Evolutionary conservation across 2,888 invertebrate species (phyloP).

Genomic region (Ectemnius continuus): DNA sequence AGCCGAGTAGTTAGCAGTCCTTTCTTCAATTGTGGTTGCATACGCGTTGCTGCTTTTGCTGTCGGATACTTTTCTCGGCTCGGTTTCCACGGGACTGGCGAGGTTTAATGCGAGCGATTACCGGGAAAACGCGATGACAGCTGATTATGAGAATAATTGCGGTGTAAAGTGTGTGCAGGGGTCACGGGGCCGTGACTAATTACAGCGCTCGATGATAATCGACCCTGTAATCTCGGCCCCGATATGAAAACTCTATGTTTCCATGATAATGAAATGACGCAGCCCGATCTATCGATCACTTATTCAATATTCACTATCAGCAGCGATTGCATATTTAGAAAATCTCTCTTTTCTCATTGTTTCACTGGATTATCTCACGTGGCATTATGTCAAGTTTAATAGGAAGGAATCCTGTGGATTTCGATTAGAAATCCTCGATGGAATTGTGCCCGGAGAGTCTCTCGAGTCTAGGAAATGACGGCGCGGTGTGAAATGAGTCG

Average conservation of each 20-base stretch:
- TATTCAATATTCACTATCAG: neutral
- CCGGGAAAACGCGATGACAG: constrained; percentile 64
- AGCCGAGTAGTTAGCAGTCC: constrained; percentile 36
- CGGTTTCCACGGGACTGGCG: constrained; percentile 22
- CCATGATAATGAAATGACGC: constrained; percentile 42
- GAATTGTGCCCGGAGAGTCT: too few relatives aligned
- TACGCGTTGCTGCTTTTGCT: constrained; percentile 6
- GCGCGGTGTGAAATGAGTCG: too few relatives aligned
- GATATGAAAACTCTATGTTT: constrained; percentile 40
- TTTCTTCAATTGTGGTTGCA: constrained; percentile 45
- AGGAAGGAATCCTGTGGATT: too few relatives aligned
- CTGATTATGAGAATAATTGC: constrained; percentile 62
- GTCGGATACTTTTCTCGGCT: too few relatives aligned
- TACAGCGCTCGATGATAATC: constrained; percentile 46
- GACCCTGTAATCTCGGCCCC: constrained; percentile 47
- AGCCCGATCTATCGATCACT: neutral
- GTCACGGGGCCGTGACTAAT: constrained; percentile 61
- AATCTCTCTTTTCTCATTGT: too few relatives aligned
- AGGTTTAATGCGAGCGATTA: constrained; percentile 52
- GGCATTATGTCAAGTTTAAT: too few relatives aligned
- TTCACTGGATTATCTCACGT: too few relatives aligned
- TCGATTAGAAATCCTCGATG: too few relatives aligned
- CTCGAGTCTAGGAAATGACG: too few relatives aligned
- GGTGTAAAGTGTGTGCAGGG: constrained; percentile 36
- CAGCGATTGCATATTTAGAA: too few relatives aligned